Conservation (phyloP, 2,797 vertebrate species). For the Anisognathus igniventris region DNA sequence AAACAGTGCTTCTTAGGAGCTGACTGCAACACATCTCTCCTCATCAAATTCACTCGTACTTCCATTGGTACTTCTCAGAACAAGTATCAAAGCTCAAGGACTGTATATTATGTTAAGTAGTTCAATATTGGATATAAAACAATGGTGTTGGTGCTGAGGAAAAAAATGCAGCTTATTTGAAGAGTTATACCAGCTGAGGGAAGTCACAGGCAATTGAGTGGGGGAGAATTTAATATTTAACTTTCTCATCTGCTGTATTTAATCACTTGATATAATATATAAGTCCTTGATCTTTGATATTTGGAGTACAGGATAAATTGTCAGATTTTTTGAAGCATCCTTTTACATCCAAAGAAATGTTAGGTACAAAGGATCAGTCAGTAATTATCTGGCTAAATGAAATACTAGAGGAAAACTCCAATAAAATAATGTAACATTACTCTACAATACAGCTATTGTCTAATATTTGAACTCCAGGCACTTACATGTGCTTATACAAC, state of each 20-base stretch:
- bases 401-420: background rate
- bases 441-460: background rate
- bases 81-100: slow-evolving; percentile 28
- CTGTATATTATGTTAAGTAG: slow-evolving; percentile 23
- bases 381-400: background rate
- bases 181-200: background rate
- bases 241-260: background rate
- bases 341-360: background rate
- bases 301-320: slow-evolving; percentile 1
- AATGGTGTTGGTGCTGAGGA: background rate
- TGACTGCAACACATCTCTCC: background rate
- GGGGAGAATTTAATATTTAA: slow-evolving; percentile 4
- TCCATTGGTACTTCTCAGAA: background rate
- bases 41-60: background rate
- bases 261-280: slow-evolving; percentile 17
- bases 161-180: background rate
- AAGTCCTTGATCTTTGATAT: slow-evolving; percentile 45
- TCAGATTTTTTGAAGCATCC: background rate
- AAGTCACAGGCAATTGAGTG: background rate
- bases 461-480: background rate
- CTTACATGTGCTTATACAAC: background rate
- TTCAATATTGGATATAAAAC: slow-evolving; percentile 11
- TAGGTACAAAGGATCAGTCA: background rate
- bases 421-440: background rate
- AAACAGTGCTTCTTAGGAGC: background rate